A percentile compares a stretch with the other conserved stretches of the same genome.
Evolutionary conservation across 92 coral and sea anemone genomes (phyloP).

Genomic region (Virgularia gustaviana): DNA sequence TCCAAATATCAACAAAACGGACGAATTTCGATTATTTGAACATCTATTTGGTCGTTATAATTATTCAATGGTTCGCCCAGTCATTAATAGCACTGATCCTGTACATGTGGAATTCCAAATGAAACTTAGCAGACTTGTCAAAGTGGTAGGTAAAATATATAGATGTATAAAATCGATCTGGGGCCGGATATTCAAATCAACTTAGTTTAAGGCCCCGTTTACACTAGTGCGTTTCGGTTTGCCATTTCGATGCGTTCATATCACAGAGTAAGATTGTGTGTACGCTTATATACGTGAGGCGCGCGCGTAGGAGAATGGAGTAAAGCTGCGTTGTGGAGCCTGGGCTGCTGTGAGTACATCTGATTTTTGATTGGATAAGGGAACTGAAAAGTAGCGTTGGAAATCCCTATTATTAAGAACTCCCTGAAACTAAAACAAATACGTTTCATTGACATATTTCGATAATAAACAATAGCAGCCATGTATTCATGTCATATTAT

Average conservation of each 20-base stretch:
- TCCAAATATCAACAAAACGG: slow-evolving; percentile 12
- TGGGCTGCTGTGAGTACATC: background rate
- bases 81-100: slow-evolving; percentile 41
- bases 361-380: background rate
- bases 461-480: too few relatives aligned
- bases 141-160: slow-evolving; percentile 60
- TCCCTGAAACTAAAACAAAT: too few relatives aligned
- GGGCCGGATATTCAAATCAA: background rate
- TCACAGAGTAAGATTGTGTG: too few relatives aligned
- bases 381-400: too few relatives aligned
- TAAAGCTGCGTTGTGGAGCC: too few relatives aligned
- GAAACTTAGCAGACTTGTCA: slow-evolving; percentile 59
- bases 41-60: slow-evolving; percentile 12
- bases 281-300: too few relatives aligned
- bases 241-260: too few relatives aligned
- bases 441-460: too few relatives aligned
- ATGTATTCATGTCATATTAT: too few relatives aligned
- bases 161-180: background rate
- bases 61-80: slow-evolving; percentile 62
- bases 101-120: slow-evolving; percentile 58
- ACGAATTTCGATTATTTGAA: slow-evolving; percentile 15
- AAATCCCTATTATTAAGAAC: too few relatives aligned
- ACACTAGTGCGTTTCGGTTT: too few relatives aligned
- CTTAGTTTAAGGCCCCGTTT: background rate
- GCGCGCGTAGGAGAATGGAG: too few relatives aligned